Evolutionary conservation across 2,113 vertebrate species (phyloP), one percentile per base, ranked within the genome.

Genomic region (Tachysurus fulvidraco): DNA sequence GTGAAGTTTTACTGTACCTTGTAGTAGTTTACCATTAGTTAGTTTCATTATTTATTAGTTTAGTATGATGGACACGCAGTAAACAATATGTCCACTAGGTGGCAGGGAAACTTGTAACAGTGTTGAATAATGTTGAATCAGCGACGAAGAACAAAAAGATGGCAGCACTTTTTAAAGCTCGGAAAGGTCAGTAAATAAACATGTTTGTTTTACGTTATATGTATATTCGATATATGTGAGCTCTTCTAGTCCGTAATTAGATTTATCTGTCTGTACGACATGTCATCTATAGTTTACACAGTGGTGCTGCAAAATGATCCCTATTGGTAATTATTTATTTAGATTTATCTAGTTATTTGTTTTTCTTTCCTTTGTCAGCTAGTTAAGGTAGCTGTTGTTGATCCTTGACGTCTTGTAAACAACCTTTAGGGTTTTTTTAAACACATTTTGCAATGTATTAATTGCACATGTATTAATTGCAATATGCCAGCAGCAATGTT

Each of bases 141-240:
- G 55, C 28, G 50, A 67, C 36, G 69, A 36, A 55, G 81, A 78
- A 81, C 25, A 83, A 44, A 8, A 89, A 86, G 0, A 95, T 95
- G 94, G 92, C 94, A 77, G 94, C 93, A 9, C 91, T 95, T 23
- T 92, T 94, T 11, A 93, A 87, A 91, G 94, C 93, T 19, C 90
- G 91, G 73, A 94, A 82, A 93, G 95, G 95, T 95, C 73, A 62
- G 94, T 86, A n/a, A 82, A 50, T 89, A 41, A 79, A 36, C 25
- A 19, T 23, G 36, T 36, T 36, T 36, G 36, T 8, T 16, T 16
- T 16, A 19, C 36, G 25, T 4, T 17, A 41, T 69, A 36, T 36
- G 36, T 36, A 16, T 30, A 17, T 13, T 13, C 16, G 36, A 69
- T 69, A 7, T 30, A n/a, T 23, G 16, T 30, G 10, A 36, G 46